Conservation (phyloP, 1,140 invertebrate genomes). For the Heliconius melpomene region DNA sequence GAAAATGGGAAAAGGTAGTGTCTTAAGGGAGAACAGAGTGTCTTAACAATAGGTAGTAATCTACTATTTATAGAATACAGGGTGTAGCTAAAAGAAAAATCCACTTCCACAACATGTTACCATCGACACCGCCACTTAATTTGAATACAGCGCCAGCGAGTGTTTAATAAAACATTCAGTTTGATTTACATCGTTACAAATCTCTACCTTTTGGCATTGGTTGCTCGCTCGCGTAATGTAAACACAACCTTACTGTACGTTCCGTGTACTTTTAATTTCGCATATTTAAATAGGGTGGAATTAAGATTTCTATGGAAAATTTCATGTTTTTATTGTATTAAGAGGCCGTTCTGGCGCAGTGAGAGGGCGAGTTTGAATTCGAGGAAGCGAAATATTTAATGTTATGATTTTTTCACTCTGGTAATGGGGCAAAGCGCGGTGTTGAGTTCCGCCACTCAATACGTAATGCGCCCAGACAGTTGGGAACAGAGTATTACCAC, state of each 20-base stretch:
- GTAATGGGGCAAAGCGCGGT: too few relatives aligned
- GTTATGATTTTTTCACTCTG: too few relatives aligned
- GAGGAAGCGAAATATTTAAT: too few relatives aligned
- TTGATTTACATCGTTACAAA: slow-evolving; percentile 77
- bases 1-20: too few relatives aligned
- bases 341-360: too few relatives aligned
- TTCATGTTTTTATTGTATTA: neutral
- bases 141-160: slow-evolving; percentile 74
- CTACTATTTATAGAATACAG: too few relatives aligned
- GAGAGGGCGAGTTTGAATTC: too few relatives aligned
- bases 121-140: slow-evolving; percentile 73
- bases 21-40: too few relatives aligned
- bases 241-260: slow-evolving; percentile 62
- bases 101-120: slow-evolving; percentile 47
- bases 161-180: slow-evolving; percentile 80
- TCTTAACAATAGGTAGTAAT: too few relatives aligned
- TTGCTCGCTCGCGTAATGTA: slow-evolving; percentile 60
- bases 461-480: too few relatives aligned
- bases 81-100: neutral
- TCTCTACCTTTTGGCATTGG: slow-evolving; percentile 65
- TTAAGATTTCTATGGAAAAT: slow-evolving; percentile 22
- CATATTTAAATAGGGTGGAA: slow-evolving; percentile 49
- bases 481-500: too few relatives aligned
- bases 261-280: slow-evolving; percentile 55
- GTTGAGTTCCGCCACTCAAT: too few relatives aligned